phyloP scores from a whole-genome alignment of 2,888 invertebrate species.

The Tipula unca region DNA sequence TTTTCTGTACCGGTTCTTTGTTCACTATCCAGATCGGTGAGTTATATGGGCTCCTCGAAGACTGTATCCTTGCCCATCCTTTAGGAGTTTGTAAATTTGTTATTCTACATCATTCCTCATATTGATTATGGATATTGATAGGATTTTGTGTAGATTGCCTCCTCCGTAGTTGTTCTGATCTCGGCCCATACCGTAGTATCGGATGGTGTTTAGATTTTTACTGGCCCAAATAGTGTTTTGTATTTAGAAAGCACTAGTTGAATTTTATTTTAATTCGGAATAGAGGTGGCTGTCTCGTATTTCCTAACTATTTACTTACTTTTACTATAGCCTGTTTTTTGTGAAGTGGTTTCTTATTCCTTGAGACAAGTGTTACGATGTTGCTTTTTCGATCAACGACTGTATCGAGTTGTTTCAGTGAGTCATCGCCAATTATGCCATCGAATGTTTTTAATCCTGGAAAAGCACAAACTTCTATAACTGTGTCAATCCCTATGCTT shows the following conservation, averaged over 20 bases:
- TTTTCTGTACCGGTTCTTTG: no score
- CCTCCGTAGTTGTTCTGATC: slow-evolving; percentile 23
- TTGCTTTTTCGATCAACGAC: slow-evolving; percentile 24
- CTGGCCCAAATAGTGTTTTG: neutral
- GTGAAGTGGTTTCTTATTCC: no score
- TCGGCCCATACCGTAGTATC: slow-evolving; percentile 23
- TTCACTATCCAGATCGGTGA: no score
- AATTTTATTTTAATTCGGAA: neutral
- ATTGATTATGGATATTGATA: slow-evolving; percentile 22
- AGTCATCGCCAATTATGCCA: slow-evolving; percentile 23
- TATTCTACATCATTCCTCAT: no score
- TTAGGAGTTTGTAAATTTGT: no score
- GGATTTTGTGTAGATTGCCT: slow-evolving; percentile 24
- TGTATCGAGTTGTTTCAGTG: slow-evolving; percentile 23
- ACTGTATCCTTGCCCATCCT: no score
- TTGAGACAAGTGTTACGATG: neutral
- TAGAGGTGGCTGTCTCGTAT: neutral
- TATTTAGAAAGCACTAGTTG: slow-evolving; percentile 21
- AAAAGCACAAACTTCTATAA: slow-evolving; percentile 22
- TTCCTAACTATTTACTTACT: neutral
- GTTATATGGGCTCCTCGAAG: no score
- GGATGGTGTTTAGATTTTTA: slow-evolving; percentile 21
- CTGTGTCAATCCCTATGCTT: slow-evolving; percentile 21
- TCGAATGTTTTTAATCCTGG: slow-evolving; percentile 24
- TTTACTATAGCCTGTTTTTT: no score